Evolutionary conservation across 2,888 invertebrate species (phyloP).

Genomic region (Habroteleia sp.): DNA sequence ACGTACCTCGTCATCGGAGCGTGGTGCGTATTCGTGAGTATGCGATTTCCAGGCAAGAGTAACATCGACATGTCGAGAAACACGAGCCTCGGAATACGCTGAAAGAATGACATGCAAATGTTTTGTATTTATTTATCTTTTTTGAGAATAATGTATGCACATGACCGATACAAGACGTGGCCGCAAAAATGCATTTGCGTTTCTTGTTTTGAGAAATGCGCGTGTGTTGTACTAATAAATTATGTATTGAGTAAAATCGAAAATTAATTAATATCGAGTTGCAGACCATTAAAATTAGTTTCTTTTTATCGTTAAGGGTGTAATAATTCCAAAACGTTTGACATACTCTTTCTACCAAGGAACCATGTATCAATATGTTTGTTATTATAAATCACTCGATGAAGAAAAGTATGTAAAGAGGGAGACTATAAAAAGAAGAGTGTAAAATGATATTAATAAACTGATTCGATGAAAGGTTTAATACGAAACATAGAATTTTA

Average conservation of each 20-base stretch:
- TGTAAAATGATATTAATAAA: too few relatives aligned
- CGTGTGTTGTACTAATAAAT: slow-evolving; percentile 29
- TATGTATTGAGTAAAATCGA: slow-evolving; percentile 26
- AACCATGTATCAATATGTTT: too few relatives aligned
- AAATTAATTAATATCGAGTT: slow-evolving; percentile 27
- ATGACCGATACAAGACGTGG: slow-evolving; percentile 24
- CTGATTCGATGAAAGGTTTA: too few relatives aligned
- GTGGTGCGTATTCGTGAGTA: slow-evolving; percentile 60
- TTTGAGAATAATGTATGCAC: slow-evolving; percentile 50
- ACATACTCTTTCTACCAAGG: neutral
- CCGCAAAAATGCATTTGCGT: slow-evolving; percentile 27
- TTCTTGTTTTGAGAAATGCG: slow-evolving; percentile 20
- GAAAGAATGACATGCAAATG: slow-evolving; percentile 63
- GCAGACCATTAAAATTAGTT: neutral
- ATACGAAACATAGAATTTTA: too few relatives aligned
- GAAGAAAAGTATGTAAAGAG: too few relatives aligned
- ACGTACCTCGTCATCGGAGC: slow-evolving; percentile 60
- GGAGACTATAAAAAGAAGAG: too few relatives aligned
- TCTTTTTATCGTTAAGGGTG: neutral
- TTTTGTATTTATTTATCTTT: slow-evolving; percentile 52
- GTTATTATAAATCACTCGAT: too few relatives aligned
- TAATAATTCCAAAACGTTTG: neutral
- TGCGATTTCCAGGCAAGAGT: slow-evolving; percentile 61
- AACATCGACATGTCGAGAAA: slow-evolving; percentile 57
- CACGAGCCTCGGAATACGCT: slow-evolving; percentile 47